These are phyloP conservation scores for Hyposoter didymator DNA, from an alignment of 2,888 invertebrate genomes.

Conservation along the genomic window DNA sequence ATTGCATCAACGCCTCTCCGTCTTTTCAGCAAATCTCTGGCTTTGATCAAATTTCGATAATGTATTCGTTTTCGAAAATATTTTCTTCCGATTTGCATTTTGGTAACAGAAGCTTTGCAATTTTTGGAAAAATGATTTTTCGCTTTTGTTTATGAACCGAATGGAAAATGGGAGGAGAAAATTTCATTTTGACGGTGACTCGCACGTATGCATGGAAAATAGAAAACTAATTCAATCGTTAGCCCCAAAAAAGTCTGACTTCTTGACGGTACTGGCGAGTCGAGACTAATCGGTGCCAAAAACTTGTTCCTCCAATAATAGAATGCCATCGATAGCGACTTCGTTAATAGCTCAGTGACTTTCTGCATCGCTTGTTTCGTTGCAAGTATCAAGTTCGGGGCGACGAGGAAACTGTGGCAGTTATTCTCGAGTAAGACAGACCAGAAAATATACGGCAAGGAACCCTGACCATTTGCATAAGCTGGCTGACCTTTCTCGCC, in stretches of 20 bases:
- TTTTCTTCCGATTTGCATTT: too few relatives aligned
- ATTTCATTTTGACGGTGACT: neutral
- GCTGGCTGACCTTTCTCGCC: slow-evolving; percentile 18
- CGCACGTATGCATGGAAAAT: neutral
- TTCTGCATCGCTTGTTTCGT: slow-evolving; percentile 27
- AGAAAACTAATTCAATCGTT: neutral
- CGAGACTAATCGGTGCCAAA: slow-evolving; percentile 40
- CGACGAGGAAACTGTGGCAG: slow-evolving; percentile 32
- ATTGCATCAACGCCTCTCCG: neutral
- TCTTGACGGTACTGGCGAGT: neutral
- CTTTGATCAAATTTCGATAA: neutral
- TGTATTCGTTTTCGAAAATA: neutral
- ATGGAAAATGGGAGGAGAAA: neutral
- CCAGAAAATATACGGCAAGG: neutral
- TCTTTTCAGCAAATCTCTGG: neutral
- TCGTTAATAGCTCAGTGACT: slow-evolving; percentile 36
- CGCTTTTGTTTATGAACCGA: neutral
- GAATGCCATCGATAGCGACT: slow-evolving; percentile 38
- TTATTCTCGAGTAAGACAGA: slow-evolving; percentile 23
- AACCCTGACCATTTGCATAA: slow-evolving; percentile 45
- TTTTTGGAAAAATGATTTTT: neutral
- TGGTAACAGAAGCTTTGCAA: too few relatives aligned
- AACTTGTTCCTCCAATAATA: slow-evolving; percentile 41
- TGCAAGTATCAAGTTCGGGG: slow-evolving; percentile 51
- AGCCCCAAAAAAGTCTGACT: slow-evolving; percentile 14